Base-by-base conservation (phyloP, 37 sponge, comb jelly and placozoan genomes). In the Aplysina aerophoba region DNA sequence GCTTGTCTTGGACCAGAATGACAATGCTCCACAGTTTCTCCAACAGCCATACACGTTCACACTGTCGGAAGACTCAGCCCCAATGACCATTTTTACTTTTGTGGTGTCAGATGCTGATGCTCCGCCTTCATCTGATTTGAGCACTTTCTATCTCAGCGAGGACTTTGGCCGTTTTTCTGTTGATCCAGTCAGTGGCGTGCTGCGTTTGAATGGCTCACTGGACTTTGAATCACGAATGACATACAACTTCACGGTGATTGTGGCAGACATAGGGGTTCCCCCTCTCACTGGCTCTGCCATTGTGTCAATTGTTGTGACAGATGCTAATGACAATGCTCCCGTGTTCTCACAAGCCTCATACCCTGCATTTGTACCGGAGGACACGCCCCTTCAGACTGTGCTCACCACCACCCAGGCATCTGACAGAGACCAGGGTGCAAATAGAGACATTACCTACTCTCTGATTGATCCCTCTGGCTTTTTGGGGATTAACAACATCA, bases 21-120 rank as follows among this genome's bases (percentile, higher is more conserved):
- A 93, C 40, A 93, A 96, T 55, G 31, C 81, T 53, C 96, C 96
- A 40, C 78, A 56, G 53, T 96, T 96, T 57, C 15, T 35, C 37
- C 37, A 80, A 19, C 75, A 53, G 38, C 22, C 66, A 22, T 91
- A 90, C 84, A 13, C 44, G 20, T 84, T 87, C 27, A 80, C 55
- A 14, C 55, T 91, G 0, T 24, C 59, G 22, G 96, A 96, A 62
- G 65, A 83, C 50, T 59, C 67, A 4, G 57, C 82, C 25, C 54
- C 80, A 44, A 83, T 83, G 0, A 73, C 62, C 19, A 25, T 73
- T 0, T 0, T 81, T 15, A 27, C 15, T 0, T 79, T 93, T 13
- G 58, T 31, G 8, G 87, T 81, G 24, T 35, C 65, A 28, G 89
- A 91, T 79, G 73, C 33, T 40, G 94, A 91, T 27, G 15, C 21